These are phyloP conservation scores for Caenorhabditis wallacei DNA, from an alignment of 2,888 invertebrate genomes.

Conservation along the genomic window DNA sequence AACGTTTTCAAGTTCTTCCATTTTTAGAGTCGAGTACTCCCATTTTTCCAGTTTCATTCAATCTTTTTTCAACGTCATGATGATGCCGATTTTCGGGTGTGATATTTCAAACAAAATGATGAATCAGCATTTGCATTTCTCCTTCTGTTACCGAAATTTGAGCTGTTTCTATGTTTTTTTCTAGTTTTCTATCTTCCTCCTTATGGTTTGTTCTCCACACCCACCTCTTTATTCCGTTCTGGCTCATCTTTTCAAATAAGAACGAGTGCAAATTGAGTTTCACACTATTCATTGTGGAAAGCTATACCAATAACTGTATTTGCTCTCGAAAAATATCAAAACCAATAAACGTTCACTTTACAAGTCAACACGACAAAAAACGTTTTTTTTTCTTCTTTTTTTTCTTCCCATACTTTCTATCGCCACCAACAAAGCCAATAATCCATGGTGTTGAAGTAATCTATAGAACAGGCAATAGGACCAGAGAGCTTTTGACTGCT, in stretches of 20 bases:
- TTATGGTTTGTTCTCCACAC: not conserved
- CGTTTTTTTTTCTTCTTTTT: slow-evolving; percentile 14
- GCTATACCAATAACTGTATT: slow-evolving; percentile 53
- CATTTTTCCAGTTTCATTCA: slow-evolving; percentile 4
- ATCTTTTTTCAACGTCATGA: slow-evolving; percentile 16
- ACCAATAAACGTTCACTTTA: slow-evolving; percentile 57
- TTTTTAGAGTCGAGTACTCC: not conserved
- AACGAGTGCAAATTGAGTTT: slow-evolving; percentile 22
- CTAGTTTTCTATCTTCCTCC: not conserved
- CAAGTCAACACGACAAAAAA: slow-evolving; percentile 47
- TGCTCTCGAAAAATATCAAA: slow-evolving; percentile 43
- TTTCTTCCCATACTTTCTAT: slow-evolving; percentile 26
- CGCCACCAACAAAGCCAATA: slow-evolving; percentile 64
- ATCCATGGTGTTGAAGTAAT: slow-evolving; percentile 52
- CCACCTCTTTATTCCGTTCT: not conserved
- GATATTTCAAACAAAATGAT: slow-evolving; percentile 55
- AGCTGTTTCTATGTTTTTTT: slow-evolving; percentile 44
- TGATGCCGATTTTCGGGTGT: slow-evolving; percentile 33
- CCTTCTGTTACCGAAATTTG: slow-evolving; percentile 31
- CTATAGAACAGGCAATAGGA: slow-evolving; percentile 25
- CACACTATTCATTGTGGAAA: slow-evolving; percentile 23
- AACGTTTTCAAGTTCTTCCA: slow-evolving; percentile 12
- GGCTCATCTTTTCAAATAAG: slow-evolving; percentile 18
- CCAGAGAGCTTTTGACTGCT: not conserved
- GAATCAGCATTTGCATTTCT: slow-evolving; percentile 41